phyloP scores from a whole-genome alignment of 2,888 invertebrate genomes.

The Drosophila longiperda region DNA sequence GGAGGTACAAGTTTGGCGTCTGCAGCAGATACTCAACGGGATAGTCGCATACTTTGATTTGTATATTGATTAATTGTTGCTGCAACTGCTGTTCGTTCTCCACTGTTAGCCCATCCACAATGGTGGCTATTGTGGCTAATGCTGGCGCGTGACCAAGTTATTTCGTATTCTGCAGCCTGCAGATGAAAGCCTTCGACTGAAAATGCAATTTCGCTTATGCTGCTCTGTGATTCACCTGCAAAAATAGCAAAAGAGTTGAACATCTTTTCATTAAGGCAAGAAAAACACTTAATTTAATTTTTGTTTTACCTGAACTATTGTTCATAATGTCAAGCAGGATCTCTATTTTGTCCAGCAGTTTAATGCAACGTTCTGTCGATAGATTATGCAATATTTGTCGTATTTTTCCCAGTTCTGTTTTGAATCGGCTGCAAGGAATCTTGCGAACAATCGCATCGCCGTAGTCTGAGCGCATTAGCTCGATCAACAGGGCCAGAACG shows the following conservation, averaged over 20 bases:
- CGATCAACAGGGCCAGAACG: constrained; percentile 77
- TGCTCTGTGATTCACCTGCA: constrained; percentile 17
- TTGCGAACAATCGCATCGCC: constrained; percentile 59
- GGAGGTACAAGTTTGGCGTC: constrained; percentile 80
- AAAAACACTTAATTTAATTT: background rate
- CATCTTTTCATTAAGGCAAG: background rate
- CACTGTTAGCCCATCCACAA: constrained; percentile 60
- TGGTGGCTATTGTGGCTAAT: constrained; percentile 71
- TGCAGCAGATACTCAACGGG: constrained; percentile 84
- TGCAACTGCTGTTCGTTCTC: constrained; percentile 58
- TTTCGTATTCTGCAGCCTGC: constrained; percentile 69
- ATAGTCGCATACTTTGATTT: constrained; percentile 81
- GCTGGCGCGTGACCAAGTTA: constrained; percentile 77
- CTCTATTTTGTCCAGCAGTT: background rate
- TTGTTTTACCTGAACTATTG: background rate
- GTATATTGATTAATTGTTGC: constrained; percentile 72
- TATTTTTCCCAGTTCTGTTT: constrained; percentile 79
- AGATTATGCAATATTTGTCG: constrained; percentile 27
- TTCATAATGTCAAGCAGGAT: background rate
- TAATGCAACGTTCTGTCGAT: background rate
- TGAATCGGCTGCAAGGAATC: constrained; percentile 68
- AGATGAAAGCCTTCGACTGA: constrained; percentile 12
- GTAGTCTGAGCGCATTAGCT: constrained; percentile 78
- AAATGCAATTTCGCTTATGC: constrained; percentile 1
- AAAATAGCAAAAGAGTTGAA: background rate